A percentile compares a stretch with the other conserved stretches of the same genome.
phyloP scores from a whole-genome alignment of 2,113 vertebrate genomes.

The Alosa alosa region DNA sequence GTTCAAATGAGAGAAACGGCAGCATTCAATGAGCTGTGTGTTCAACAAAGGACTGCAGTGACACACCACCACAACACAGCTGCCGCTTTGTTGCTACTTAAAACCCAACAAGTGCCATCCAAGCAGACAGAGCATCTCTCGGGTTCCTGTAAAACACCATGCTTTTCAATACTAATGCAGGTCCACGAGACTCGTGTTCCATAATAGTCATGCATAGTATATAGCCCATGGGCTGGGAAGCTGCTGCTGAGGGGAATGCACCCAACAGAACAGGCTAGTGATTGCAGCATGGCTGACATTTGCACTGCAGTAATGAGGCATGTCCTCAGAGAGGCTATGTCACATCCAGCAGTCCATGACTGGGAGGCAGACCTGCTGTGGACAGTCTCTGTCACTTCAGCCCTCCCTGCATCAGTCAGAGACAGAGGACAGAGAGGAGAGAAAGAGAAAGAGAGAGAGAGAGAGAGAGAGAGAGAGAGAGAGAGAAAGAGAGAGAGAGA shows the following conservation, averaged over 20 bases:
- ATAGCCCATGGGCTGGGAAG: not conserved
- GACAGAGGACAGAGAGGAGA: not conserved
- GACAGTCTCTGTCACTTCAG: conserved; percentile 2
- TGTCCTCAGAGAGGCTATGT: conserved; percentile 71
- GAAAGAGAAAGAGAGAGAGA: conserved; percentile 26
- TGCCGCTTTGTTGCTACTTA: not conserved
- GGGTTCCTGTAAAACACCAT: conserved; percentile 13
- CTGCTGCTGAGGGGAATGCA: conserved; percentile 57
- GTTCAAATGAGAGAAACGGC: not conserved
- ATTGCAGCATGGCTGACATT: conserved; percentile 78
- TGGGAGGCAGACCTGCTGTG: conserved; percentile 45
- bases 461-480: conserved; percentile 25
- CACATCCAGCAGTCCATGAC: conserved; percentile 68
- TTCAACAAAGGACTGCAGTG: not conserved
- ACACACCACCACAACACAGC: conserved; percentile 5
- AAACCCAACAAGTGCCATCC: not conserved
- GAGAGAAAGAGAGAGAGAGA: conserved; percentile 26
- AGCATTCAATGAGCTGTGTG: conserved; percentile 11
- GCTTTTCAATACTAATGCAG: conserved; percentile 27
- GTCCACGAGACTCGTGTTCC: not conserved
- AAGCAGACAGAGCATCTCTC: not conserved
- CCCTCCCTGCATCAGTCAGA: not conserved
- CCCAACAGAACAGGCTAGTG: conserved; percentile 63
- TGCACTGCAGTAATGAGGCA: conserved; percentile 75
- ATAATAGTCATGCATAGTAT: not conserved